Base-by-base conservation (phyloP, 2,888 invertebrate genomes). In the Oligia strigilis region DNA sequence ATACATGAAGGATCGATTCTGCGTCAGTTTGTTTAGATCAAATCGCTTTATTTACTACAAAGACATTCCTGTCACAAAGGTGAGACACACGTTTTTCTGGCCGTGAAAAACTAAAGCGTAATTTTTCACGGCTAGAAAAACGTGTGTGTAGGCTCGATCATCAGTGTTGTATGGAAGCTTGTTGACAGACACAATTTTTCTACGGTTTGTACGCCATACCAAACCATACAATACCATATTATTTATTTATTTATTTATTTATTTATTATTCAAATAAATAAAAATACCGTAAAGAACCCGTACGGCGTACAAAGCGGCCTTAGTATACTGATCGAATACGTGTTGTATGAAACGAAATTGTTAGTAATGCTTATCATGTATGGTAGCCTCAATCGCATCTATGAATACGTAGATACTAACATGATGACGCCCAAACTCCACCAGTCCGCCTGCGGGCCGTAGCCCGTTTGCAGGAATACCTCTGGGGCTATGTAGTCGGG, bases 401-500 rank as follows among this genome's bases (percentile, higher is more conserved):
- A 76, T 17, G 23, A 43, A 60, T 36, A 64, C 11, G 43, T 43
- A 13, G 14, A 86, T 89, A 95, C 96, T 95, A 73, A 99, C 99
- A 99, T 99, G 92, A 99, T 99, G 80, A 99, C 99, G 49, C 99
- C 99, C 80, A 99, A 97, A 84, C 99, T 99, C 99, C 99, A 99
- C 99, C 99, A 99, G 96, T 99, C 99, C 92, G 99, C 99, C 80
- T 99, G 98, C 73, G 99, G 98, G 6, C 99, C 99, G 96, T 99
- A 99, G 67, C 99, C 99, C 62, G 99, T 99, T 97, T 99, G 99
- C 90, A 99, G 97, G 97, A 99, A 99, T 91, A 99, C 99, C 97
- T 99, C 99, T 1, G 99, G 99, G 58, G 99, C 99, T 92, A 99
- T 99, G 94, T 99, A 99, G 97, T 99, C 99, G 4, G 99, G 99